A percentile compares a stretch with the other conserved stretches of the same genome.
phyloP scores from a whole-genome alignment of 2,113 vertebrate species.

The Spheniscus mendiculus region DNA sequence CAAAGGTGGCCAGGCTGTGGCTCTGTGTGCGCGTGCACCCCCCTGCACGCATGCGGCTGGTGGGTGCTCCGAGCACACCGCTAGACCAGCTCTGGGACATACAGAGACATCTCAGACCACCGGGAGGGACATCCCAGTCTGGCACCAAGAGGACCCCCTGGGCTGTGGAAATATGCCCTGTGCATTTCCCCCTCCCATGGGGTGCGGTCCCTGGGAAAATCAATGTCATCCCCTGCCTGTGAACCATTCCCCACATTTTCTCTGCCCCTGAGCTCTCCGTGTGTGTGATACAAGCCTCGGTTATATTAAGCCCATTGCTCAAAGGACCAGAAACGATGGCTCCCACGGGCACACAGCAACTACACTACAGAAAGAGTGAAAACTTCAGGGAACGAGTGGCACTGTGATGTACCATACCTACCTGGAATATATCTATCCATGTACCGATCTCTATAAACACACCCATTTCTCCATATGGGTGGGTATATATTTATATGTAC shows the following conservation, averaged over 20 bases:
- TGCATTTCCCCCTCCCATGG: not conserved
- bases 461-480: constrained; percentile 2
- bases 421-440: not conserved
- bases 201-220: not conserved
- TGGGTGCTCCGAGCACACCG: not conserved
- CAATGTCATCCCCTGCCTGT: not conserved
- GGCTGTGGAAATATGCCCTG: not conserved
- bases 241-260: not conserved
- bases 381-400: not conserved
- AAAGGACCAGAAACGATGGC: not conserved
- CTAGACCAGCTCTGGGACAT: not conserved
- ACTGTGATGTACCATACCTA: not conserved
- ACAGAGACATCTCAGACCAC: not conserved
- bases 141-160: not conserved
- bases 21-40: rapidly evolving
- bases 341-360: not conserved
- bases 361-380: not conserved
- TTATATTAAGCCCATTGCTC: not conserved
- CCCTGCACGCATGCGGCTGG: rapidly evolving
- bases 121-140: not conserved
- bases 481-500: not conserved
- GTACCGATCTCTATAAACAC: not conserved
- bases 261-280: not conserved
- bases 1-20: not conserved
- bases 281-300: not conserved